Percentiles rank a stretch among this genome's conserved stretches.
These are phyloP conservation scores for Lordiphosa fenestrarum DNA, from an alignment of 2,888 invertebrate species.

Conservation along the genomic window DNA sequence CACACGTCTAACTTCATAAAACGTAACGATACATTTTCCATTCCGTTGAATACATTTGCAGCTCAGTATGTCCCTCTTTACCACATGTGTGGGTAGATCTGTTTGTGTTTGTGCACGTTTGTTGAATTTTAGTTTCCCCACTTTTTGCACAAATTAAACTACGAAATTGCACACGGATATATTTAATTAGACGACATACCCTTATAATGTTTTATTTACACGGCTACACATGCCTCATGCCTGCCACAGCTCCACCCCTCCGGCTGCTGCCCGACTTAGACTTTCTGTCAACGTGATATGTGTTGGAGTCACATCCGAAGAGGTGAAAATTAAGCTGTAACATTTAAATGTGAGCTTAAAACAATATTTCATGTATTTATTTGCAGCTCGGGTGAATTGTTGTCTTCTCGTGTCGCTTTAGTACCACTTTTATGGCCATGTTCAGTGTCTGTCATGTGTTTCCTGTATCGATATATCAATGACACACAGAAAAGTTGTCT, in stretches of 20 bases:
- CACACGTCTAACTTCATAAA: no score
- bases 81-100: slow-evolving; percentile 2
- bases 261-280: background rate
- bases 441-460: slow-evolving; percentile 51
- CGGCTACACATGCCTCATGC: slow-evolving; percentile 37
- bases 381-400: background rate
- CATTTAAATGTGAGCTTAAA: slow-evolving; percentile 34
- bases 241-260: background rate
- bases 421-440: slow-evolving; percentile 65
- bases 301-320: slow-evolving; percentile 35
- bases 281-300: slow-evolving; percentile 41
- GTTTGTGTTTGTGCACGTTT: slow-evolving; percentile 19
- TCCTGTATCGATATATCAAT: slow-evolving; percentile 65
- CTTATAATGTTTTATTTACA: slow-evolving; percentile 51
- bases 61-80: slow-evolving; percentile 7
- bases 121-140: slow-evolving; percentile 56
- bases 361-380: slow-evolving; percentile 16
- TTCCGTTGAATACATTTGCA: slow-evolving; percentile 3
- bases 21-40: background rate
- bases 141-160: slow-evolving; percentile 59
- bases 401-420: slow-evolving; percentile 38
- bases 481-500: slow-evolving; percentile 20
- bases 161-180: slow-evolving; percentile 59
- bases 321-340: slow-evolving; percentile 42
- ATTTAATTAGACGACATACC: slow-evolving; percentile 67